Conservation (phyloP, 2,113 vertebrate genomes). For the Periophthalmus modestus region DNA sequence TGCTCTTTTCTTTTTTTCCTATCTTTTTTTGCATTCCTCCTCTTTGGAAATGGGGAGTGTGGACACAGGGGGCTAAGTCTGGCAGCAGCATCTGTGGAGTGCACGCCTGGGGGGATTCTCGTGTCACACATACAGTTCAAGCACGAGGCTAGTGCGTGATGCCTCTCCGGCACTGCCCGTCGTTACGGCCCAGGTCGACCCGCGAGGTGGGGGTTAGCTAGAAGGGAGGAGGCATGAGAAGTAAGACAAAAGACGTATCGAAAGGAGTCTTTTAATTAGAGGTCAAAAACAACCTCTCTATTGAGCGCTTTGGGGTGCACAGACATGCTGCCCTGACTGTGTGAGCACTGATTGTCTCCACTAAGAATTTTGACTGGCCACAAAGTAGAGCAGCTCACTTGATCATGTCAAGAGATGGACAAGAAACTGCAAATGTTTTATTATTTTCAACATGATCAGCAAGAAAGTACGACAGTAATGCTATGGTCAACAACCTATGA, state of each 20-base stretch:
- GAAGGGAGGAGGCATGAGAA: constrained; percentile 48
- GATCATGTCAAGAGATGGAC: constrained; percentile 17
- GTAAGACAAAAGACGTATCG: constrained; percentile 43
- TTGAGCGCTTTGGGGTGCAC: constrained; percentile 56
- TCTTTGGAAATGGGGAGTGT: constrained; percentile 66
- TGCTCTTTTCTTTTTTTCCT: constrained; percentile 59
- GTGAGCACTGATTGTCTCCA: constrained; percentile 53
- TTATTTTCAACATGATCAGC: not conserved
- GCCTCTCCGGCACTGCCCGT: constrained; percentile 56
- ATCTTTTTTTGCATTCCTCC: constrained; percentile 67
- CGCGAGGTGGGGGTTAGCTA: constrained; percentile 59
- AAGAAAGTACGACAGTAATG: not conserved
- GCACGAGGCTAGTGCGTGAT: constrained; percentile 55
- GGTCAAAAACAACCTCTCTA: constrained; percentile 62
- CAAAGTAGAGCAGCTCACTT: constrained; percentile 29
- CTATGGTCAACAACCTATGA: not conserved
- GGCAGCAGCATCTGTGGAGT: constrained; percentile 69
- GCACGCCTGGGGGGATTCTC: constrained; percentile 62
- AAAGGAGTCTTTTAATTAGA: constrained; percentile 72
- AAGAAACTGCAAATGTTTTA: not conserved
- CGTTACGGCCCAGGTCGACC: constrained; percentile 55
- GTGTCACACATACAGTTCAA: constrained; percentile 71
- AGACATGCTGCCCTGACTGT: constrained; percentile 64
- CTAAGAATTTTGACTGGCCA: not conserved
- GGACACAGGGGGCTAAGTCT: constrained; percentile 58